Base-by-base conservation (phyloP, 2,113 vertebrate genomes). In the Cheilinus undulatus region DNA sequence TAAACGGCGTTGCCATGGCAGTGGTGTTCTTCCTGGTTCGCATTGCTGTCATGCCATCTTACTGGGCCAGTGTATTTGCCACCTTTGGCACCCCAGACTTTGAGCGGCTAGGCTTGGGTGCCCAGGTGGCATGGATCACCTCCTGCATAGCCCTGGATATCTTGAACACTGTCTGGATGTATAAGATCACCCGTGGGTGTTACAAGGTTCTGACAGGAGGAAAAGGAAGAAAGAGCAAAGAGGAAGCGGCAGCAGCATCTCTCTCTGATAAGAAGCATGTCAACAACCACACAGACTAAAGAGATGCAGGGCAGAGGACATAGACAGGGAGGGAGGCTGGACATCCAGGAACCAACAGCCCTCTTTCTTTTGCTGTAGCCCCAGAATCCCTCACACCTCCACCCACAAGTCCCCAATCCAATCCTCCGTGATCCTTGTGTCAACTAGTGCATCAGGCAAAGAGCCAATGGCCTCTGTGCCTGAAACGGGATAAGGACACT, bases 161-260 rank as follows among this genome's bases (percentile, higher is more conserved):
- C 70, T 78, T 96, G 53, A 95, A 95, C 76, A 69, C 86, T 2
- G 75, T 95, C 68, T 94, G 93, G 94, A 94, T 95, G 94, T 94
- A 93, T 67, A 91, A 92, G 69, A 95, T 96, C 24, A 42, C 87
- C 22, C 88, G 91, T 0, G 94, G 94, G 58, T 92, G 93, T 90
- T 95, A 94, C 83, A 93, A 91, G 53, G 93, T 95, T 32, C 43
- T 95, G 43, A 91, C 73, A 0, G 75, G 85, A 36, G 73, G 75
- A 7, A 72, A 64, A 19, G 82, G 75, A 4, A 38, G 76, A 14
- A 91, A 72, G 70, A 73, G 34, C 1, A 83, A 81, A 65, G 70
- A 54, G 5, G 60, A 6, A 49, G 65, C 19, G 0, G 71, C 62
- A 71, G 68, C 46, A 0, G n/a, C 19, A 7, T 19, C 73, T 8